phyloP scores from a whole-genome alignment of 2,888 invertebrate species.

The Chaetogeoica ovagalla region DNA sequence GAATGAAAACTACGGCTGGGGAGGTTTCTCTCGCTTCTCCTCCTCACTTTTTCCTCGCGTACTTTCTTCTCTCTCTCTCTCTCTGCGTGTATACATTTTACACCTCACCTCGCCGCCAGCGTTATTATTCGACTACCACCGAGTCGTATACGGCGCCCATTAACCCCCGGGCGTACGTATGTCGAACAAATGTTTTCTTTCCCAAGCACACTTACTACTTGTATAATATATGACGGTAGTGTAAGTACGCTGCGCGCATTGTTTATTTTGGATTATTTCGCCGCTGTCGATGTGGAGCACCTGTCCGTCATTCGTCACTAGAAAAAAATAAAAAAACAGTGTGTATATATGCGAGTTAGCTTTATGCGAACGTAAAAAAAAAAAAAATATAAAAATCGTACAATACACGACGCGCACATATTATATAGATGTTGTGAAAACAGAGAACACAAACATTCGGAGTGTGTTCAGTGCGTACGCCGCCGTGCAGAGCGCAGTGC shows the following conservation, averaged over 20 bases:
- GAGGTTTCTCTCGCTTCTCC: neutral
- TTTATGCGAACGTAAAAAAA: constrained; percentile 15
- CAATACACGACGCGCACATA: neutral
- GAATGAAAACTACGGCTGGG: constrained; percentile 34
- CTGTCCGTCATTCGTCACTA: constrained; percentile 50
- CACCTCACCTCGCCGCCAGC: neutral
- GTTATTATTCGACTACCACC: too few species aligned
- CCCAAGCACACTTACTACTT: constrained; percentile 45
- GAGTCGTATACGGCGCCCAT: constrained; percentile 38
- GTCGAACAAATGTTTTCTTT: constrained; percentile 52
- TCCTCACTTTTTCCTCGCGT: neutral
- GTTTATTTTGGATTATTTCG: constrained; percentile 52
- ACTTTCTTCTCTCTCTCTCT: neutral
- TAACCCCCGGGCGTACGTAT: constrained; percentile 43
- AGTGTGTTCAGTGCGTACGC: neutral
- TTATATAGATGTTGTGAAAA: constrained; percentile 6
- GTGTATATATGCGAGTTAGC: too few species aligned
- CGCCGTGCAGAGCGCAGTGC: too few species aligned
- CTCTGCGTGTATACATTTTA: neutral
- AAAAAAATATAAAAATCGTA: constrained; percentile 19
- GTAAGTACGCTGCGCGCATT: constrained; percentile 1
- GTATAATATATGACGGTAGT: too few species aligned
- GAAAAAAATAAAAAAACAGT: neutral
- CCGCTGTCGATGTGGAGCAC: constrained; percentile 42
- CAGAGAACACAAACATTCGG: neutral